Evolutionary conservation across 2,113 vertebrate species (phyloP).

Genomic region (Phrynosoma blainvillii): DNA sequence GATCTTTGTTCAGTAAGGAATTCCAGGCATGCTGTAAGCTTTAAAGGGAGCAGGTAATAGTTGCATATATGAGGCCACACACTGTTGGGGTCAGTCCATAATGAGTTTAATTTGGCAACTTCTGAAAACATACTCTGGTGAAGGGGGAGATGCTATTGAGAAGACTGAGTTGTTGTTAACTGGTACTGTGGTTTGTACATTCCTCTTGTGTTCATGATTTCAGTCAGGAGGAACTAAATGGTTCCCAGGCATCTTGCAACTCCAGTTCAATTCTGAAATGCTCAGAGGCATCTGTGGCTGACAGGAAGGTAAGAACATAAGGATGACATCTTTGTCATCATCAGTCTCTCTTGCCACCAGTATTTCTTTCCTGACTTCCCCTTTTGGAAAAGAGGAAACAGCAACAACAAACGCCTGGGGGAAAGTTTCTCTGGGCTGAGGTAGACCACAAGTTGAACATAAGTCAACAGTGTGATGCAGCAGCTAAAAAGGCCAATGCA

Average conservation of each 20-base stretch:
- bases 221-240: background rate
- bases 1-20: background rate
- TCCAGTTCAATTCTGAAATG: background rate
- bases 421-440: background rate
- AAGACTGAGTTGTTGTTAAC: background rate
- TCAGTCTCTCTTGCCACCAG: background rate
- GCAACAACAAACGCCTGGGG: background rate
- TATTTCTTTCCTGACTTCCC: background rate
- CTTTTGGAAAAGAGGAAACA: background rate
- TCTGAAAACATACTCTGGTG: background rate
- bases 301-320: background rate
- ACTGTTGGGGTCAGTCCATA: background rate
- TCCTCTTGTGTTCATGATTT: background rate
- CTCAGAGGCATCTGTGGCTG: background rate
- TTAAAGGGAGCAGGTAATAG: background rate
- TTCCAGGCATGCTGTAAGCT: background rate
- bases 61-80: background rate
- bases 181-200: too few species aligned
- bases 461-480: too few species aligned
- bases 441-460: background rate
- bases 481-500: too few species aligned
- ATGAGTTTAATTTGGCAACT: background rate
- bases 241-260: background rate
- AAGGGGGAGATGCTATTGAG: background rate
- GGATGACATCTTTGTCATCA: background rate